Evolutionary conservation across 2,797 vertebrate species (phyloP).

Genomic region (Cryptoprocta ferox): DNA sequence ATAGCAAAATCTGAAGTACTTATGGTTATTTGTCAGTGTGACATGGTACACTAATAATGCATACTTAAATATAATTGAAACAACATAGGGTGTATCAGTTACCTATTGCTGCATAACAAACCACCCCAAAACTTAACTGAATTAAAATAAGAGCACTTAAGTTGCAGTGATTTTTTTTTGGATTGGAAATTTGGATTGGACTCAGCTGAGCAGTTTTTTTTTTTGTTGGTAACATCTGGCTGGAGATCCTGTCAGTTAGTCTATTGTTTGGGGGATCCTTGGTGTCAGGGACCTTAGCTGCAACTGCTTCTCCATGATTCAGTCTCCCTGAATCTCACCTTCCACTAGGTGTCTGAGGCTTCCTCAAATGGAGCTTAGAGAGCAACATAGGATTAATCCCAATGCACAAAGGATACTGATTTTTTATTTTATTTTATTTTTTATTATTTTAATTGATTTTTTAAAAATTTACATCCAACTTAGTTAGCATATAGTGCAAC

Average conservation of each 20-base stretch:
- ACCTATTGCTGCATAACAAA: neutral
- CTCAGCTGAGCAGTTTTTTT: neutral
- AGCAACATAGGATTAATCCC: neutral
- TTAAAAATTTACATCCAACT: too few species aligned
- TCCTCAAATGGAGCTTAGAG: neutral
- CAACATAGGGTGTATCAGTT: neutral
- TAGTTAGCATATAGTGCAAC: too few species aligned
- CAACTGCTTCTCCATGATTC: neutral
- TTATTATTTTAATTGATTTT: too few species aligned
- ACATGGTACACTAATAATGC: neutral
- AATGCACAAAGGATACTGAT: neutral
- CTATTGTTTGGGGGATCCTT: neutral
- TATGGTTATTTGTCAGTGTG: neutral
- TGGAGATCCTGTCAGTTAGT: neutral
- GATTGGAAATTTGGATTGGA: neutral
- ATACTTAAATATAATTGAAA: conserved; percentile 45
- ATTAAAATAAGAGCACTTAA: neutral
- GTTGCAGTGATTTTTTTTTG: neutral
- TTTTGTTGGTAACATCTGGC: neutral
- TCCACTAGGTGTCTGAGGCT: neutral
- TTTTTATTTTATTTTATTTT: neutral
- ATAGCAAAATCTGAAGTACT: neutral
- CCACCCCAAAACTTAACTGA: neutral
- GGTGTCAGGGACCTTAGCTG: neutral
- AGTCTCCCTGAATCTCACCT: neutral